Conservation (phyloP, 2,888 invertebrate genomes). For the Odontothrips loti region DNA sequence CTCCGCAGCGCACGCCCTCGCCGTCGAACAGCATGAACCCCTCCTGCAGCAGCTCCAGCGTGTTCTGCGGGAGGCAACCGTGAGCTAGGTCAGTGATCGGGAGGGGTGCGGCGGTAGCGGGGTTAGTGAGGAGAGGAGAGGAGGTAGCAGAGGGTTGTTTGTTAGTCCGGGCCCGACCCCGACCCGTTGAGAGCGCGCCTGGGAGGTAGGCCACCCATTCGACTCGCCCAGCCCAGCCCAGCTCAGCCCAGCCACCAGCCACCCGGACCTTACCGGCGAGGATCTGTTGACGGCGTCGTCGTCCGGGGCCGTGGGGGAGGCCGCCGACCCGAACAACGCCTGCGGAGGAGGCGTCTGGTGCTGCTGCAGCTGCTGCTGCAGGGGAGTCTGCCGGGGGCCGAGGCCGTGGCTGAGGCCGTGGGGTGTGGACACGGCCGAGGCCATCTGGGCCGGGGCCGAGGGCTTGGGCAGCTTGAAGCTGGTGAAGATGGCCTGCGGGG, state of each 20-base stretch:
- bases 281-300: conserved; percentile 44
- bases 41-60: conserved; percentile 41
- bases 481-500: conserved; percentile 87
- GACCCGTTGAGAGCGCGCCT: neutral
- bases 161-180: neutral
- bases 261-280: conserved; percentile 19
- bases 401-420: conserved; percentile 28
- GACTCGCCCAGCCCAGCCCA: neutral
- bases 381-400: conserved; percentile 36
- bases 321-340: conserved; percentile 44
- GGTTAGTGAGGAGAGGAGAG: neutral
- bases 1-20: conserved; percentile 42
- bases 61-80: conserved; percentile 33
- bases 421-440: conserved; percentile 33
- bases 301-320: conserved; percentile 43
- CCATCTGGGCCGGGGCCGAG: conserved; percentile 35
- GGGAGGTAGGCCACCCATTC: neutral
- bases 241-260: neutral
- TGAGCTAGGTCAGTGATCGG: neutral
- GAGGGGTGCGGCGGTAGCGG: neutral
- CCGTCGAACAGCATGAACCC: conserved; percentile 44
- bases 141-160: neutral
- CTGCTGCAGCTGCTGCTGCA: conserved; percentile 33
- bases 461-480: conserved; percentile 86
- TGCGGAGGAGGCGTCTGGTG: conserved; percentile 36